A percentile compares a stretch with the other conserved stretches of the same genome.
phyloP scores from a whole-genome alignment of 2,888 invertebrate genomes.

The Ormyrus labotus region DNA sequence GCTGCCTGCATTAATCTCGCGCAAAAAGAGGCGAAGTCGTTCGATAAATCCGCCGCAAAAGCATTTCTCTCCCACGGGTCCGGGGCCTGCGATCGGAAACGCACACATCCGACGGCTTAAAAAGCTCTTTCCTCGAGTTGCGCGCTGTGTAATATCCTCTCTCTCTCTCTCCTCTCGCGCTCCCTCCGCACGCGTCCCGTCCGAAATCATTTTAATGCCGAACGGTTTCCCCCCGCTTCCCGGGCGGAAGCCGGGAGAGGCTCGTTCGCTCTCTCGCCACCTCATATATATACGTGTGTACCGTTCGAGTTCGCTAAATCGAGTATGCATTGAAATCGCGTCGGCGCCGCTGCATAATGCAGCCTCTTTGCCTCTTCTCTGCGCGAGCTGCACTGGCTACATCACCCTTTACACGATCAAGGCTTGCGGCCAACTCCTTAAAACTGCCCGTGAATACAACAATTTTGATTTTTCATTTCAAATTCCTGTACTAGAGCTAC shows the following conservation, averaged over 20 bases:
- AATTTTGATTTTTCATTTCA: too few relatives aligned
- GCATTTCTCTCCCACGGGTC: not conserved
- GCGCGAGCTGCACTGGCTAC: too few relatives aligned
- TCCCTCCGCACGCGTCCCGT: not conserved
- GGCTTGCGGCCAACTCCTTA: too few relatives aligned
- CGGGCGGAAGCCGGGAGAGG: not conserved
- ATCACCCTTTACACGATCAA: too few relatives aligned
- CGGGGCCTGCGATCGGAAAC: constrained; percentile 4
- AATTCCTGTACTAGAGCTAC: too few relatives aligned
- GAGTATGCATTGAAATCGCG: constrained; percentile 55
- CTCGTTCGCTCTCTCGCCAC: not conserved
- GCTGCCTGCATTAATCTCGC: not conserved
- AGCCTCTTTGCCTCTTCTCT: not conserved
- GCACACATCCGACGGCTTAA: constrained; percentile 35
- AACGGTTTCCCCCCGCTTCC: constrained; percentile 21
- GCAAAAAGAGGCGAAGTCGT: not conserved
- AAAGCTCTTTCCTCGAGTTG: constrained; percentile 49
- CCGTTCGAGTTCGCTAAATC: constrained; percentile 36
- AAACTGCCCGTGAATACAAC: too few relatives aligned
- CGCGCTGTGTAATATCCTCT: constrained; percentile 35
- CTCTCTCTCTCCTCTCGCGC: constrained; percentile 13
- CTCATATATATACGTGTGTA: constrained; percentile 7
- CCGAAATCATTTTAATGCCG: constrained; percentile 54
- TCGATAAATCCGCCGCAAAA: constrained; percentile 8
- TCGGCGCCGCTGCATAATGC: constrained; percentile 46